A percentile compares a stretch with the other conserved stretches of the same genome.
These are phyloP conservation scores for Pseudomyrmex cubaensis DNA, from an alignment of 1,140 invertebrate species.

Conservation along the genomic window DNA sequence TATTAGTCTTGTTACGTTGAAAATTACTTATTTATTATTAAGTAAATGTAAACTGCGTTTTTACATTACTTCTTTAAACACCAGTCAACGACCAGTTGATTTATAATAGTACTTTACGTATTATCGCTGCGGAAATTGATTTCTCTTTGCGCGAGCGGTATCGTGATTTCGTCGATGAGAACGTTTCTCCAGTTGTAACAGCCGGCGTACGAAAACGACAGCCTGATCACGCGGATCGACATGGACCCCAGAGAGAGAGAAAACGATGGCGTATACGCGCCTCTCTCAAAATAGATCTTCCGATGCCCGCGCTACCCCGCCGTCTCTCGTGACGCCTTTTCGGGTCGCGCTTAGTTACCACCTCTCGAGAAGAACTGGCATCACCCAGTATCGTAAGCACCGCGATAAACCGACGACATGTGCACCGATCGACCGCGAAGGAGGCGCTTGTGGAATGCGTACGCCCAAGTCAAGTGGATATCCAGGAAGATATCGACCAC, in stretches of 20 bases:
- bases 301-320: conserved; percentile 70
- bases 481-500: conserved; percentile 35
- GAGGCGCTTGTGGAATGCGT: conserved; percentile 40
- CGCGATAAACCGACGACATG: conserved; percentile 76
- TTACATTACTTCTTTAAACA: conserved; percentile 18
- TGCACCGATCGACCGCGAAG: conserved; percentile 60
- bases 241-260: conserved; percentile 28
- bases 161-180: background rate
- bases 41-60: background rate
- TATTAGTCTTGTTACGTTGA: no score
- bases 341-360: conserved; percentile 78
- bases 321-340: conserved; percentile 77
- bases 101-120: background rate
- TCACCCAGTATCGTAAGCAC: conserved; percentile 70
- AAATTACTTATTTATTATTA: background rate
- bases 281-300: conserved; percentile 75
- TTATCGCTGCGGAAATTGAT: background rate
- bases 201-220: conserved; percentile 38
- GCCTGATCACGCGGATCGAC: conserved; percentile 34
- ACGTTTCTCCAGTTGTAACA: conserved; percentile 9
- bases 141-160: background rate
- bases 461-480: conserved; percentile 41
- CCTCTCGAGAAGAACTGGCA: conserved; percentile 66
- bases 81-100: background rate
- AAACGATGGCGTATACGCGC: conserved; percentile 22